Percentiles rank a stretch among this genome's conserved stretches.
These are phyloP conservation scores for Clarias macrocephalus DNA, from an alignment of 2,113 vertebrate species.

Conservation along the genomic window DNA sequence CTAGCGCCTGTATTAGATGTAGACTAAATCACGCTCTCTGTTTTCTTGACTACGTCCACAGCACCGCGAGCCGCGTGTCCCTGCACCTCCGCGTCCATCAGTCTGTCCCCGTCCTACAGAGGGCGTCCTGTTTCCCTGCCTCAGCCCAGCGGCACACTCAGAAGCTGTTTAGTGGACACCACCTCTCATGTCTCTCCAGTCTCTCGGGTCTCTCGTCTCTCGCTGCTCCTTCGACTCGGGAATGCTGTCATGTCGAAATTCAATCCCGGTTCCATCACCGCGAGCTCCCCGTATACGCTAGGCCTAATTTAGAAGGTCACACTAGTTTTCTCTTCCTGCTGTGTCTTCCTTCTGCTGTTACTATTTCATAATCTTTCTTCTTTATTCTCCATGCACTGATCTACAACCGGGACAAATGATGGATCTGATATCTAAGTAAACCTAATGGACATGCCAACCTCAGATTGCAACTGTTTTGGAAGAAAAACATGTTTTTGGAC, in stretches of 20 bases:
- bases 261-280: conserved; percentile 61
- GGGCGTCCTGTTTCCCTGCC: conserved; percentile 29
- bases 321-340: conserved; percentile 5
- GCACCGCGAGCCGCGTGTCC: conserved; percentile 42
- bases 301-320: conserved; percentile 29
- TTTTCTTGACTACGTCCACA: conserved; percentile 53
- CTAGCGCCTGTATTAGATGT: conserved; percentile 14
- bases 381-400: neutral
- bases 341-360: neutral
- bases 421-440: neutral
- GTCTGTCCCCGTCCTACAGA: conserved; percentile 28
- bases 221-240: conserved; percentile 60
- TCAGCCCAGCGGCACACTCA: conserved; percentile 49
- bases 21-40: conserved; percentile 40
- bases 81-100: conserved; percentile 51
- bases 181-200: conserved; percentile 52
- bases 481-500: neutral
- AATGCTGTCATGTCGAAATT: conserved; percentile 78
- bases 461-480: neutral
- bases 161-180: conserved; percentile 55
- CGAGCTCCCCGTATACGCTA: conserved; percentile 26
- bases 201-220: conserved; percentile 58
- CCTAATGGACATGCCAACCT: neutral
- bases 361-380: neutral
- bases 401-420: neutral